A percentile compares a stretch with the other conserved stretches of the same genome.
Conservation (phyloP, 2,888 invertebrate genomes). For the Hemithea aestivaria region DNA sequence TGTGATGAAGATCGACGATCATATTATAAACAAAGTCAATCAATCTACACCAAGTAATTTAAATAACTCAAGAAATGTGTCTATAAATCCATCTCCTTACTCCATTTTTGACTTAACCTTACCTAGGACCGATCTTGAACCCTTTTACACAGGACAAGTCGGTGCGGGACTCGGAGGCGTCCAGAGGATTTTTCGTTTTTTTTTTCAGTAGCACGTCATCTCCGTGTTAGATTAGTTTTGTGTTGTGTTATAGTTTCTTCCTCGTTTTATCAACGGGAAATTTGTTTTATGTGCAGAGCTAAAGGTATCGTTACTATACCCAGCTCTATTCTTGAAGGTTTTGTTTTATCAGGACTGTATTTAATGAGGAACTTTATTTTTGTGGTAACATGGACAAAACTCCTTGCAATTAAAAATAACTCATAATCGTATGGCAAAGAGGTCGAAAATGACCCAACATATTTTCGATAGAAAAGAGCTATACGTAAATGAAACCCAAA, state of each 20-base stretch:
- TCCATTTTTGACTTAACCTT: conserved; percentile 47
- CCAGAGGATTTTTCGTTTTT: conserved; percentile 42
- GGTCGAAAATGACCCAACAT: no score
- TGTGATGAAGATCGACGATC: conserved; percentile 15
- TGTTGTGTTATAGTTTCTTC: conserved; percentile 41
- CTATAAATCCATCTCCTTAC: conserved; percentile 35
- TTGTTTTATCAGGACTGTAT: conserved; percentile 39
- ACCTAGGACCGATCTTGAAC: conserved; percentile 61
- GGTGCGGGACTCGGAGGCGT: conserved; percentile 48
- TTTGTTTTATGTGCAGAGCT: conserved; percentile 36
- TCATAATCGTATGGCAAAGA: no score
- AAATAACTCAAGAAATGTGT: conserved; percentile 39
- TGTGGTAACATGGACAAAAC: conserved; percentile 32
- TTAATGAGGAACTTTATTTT: conserved; percentile 22
- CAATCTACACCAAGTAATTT: not conserved
- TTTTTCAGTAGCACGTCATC: no score
- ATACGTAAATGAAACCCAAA: no score
- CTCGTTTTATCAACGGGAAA: conserved; percentile 28
- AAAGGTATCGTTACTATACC: conserved; percentile 65
- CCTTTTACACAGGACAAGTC: conserved; percentile 68
- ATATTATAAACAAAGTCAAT: not conserved
- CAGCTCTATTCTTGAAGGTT: conserved; percentile 33
- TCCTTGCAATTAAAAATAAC: conserved; percentile 29
- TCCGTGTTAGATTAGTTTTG: conserved; percentile 44
- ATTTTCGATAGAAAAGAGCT: no score